Conservation (phyloP, 2,797 vertebrate species). For the Parauchenoglanis ngamensis region DNA sequence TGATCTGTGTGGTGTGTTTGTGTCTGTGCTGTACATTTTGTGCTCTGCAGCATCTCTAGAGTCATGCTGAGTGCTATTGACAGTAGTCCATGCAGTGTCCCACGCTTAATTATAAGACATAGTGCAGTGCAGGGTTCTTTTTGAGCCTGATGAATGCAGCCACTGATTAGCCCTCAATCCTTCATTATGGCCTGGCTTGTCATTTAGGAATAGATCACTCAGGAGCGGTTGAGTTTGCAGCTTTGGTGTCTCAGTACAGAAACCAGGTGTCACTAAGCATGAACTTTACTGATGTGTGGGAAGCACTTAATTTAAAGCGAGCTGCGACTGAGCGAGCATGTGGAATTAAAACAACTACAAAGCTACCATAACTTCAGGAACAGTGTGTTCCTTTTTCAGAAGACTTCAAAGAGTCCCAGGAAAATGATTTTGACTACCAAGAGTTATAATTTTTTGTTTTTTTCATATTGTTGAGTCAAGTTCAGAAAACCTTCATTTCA, state of each 20-base stretch:
- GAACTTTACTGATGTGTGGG: slow-evolving; percentile 42
- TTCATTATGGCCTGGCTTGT: slow-evolving; percentile 69
- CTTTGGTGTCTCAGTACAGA: slow-evolving; percentile 20
- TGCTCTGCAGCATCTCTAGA: slow-evolving; percentile 49
- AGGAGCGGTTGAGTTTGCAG: slow-evolving; percentile 49
- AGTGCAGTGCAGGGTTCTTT: slow-evolving; percentile 50
- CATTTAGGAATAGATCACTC: slow-evolving; percentile 63
- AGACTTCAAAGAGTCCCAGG: background rate
- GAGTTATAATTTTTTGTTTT: background rate
- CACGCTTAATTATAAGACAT: slow-evolving; percentile 54
- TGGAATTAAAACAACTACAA: background rate
- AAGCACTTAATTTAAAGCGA: slow-evolving; percentile 17
- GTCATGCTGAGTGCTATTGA: slow-evolving; percentile 41
- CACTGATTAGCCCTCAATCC: slow-evolving; percentile 73
- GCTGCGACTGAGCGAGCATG: slow-evolving; percentile 1
- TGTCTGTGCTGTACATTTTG: slow-evolving; percentile 51
- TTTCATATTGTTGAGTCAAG: background rate
- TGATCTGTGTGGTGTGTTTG: slow-evolving; percentile 10
- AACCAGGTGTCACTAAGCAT: slow-evolving; percentile 58
- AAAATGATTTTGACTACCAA: background rate
- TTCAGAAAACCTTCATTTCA: background rate
- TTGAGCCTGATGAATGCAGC: slow-evolving; percentile 58
- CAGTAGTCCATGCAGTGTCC: slow-evolving; percentile 44
- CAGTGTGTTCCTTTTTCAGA: slow-evolving; percentile 8
- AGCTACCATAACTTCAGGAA: background rate